Conservation (phyloP, 1,140 invertebrate species). For the Drosophila kurseongensis region DNA sequence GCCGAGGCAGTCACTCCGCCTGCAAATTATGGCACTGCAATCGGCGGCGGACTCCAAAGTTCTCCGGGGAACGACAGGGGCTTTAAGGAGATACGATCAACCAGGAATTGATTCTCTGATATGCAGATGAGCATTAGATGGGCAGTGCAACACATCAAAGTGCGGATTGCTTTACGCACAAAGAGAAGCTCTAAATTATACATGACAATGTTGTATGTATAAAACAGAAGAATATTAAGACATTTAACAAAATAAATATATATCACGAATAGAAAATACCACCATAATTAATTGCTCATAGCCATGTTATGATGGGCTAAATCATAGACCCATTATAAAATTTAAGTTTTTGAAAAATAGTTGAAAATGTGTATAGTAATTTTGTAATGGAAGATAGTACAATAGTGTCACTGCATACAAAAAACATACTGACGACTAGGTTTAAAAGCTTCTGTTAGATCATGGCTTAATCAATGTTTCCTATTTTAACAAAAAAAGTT, state of each 20-base stretch:
- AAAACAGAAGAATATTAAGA: neutral
- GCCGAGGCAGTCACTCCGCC: slow-evolving; percentile 20
- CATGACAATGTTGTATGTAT: neutral
- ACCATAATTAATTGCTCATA: no score
- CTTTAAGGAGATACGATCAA: slow-evolving; percentile 22
- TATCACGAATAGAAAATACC: no score
- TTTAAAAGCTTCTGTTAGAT: neutral
- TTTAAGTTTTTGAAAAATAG: no score
- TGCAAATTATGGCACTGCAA: slow-evolving; percentile 47
- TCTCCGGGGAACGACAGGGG: neutral
- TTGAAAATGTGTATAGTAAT: no score
- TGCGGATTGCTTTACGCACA: slow-evolving; percentile 15
- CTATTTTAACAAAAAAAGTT: no score
- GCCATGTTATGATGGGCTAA: no score
- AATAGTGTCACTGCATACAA: no score
- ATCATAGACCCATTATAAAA: no score
- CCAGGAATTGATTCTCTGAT: slow-evolving; percentile 39
- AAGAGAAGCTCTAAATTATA: slow-evolving; percentile 2
- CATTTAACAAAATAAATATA: no score
- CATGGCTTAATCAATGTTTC: no score
- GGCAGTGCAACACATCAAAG: slow-evolving; percentile 17
- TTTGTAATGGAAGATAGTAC: no score
- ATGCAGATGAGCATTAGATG: slow-evolving; percentile 39
- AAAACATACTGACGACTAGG: no score
- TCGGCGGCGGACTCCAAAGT: slow-evolving; percentile 23